phyloP scores from a whole-genome alignment of 2,113 vertebrate genomes.

The Talpa occidentalis region DNA sequence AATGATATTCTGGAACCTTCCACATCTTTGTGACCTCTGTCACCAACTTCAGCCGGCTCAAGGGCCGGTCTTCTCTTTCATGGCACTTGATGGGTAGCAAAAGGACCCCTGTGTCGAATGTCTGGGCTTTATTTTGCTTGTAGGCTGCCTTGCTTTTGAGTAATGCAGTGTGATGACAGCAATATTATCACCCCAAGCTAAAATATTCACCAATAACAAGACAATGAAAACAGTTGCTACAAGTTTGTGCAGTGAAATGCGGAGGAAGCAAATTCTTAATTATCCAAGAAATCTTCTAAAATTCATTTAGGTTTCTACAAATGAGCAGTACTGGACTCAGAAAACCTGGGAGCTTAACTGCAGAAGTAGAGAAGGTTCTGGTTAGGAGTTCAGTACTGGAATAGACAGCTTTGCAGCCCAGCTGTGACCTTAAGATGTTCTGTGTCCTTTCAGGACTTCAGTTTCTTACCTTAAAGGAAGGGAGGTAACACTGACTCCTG shows the following conservation, averaged over 20 bases:
- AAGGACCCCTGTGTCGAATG: not conserved
- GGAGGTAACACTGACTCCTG: fast-evolving
- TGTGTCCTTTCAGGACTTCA: too few relatives aligned
- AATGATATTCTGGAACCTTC: slow-evolving; percentile 60
- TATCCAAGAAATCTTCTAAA: slow-evolving; percentile 18
- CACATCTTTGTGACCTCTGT: slow-evolving; percentile 44
- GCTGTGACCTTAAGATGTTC: not conserved
- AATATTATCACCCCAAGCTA: slow-evolving; percentile 55
- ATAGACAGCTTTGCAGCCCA: not conserved
- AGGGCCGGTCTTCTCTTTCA: slow-evolving; percentile 13
- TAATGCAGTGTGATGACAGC: not conserved
- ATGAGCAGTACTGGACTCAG: not conserved
- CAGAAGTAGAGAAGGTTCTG: fast-evolving
- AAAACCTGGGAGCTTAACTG: not conserved
- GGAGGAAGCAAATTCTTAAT: slow-evolving; percentile 11
- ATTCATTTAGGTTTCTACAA: slow-evolving; percentile 6
- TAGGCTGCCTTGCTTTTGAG: not conserved
- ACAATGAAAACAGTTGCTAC: not conserved
- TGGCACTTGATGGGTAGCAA: not conserved
- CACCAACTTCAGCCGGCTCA: not conserved
- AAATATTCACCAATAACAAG: slow-evolving; percentile 54
- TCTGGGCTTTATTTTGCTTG: not conserved
- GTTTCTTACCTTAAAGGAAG: fast-evolving
- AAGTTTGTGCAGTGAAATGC: not conserved
- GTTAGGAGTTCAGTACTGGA: fast-evolving